Conservation (phyloP, 2,113 vertebrate species). For the Pontoporia blainvillei region DNA sequence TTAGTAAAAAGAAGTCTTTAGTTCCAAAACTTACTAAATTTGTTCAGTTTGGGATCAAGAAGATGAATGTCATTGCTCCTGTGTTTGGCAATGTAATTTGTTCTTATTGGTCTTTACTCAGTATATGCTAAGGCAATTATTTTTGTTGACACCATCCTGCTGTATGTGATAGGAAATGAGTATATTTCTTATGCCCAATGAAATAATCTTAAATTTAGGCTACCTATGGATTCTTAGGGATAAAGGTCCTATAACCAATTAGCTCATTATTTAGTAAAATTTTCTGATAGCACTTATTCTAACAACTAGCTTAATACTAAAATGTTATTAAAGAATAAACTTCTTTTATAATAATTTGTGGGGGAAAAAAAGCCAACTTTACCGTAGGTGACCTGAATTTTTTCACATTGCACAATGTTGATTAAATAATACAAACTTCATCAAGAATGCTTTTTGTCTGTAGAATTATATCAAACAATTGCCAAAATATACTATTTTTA, state of each 20-base stretch:
- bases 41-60: not conserved
- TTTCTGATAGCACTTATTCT: not conserved
- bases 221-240: not conserved
- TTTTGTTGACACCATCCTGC: not conserved
- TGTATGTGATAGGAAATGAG: not conserved
- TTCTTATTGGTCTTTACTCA: constrained; percentile 42
- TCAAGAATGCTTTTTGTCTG: not conserved
- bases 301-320: constrained; percentile 10
- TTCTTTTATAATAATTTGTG: not conserved
- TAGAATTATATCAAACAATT: constrained; percentile 2
- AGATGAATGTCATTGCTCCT: constrained; percentile 2
- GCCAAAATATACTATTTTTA: constrained; percentile 18
- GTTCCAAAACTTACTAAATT: constrained; percentile 31
- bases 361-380: not conserved
- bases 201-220: constrained; percentile 25
- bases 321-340: not conserved
- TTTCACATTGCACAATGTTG: not conserved
- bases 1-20: not conserved
- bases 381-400: not conserved
- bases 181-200: not conserved
- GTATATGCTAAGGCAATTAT: not conserved
- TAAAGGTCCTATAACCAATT: not conserved
- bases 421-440: constrained; percentile 12
- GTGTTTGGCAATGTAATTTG: constrained; percentile 28
- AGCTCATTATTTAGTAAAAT: not conserved